These are phyloP conservation scores for Tachina grossa DNA, from an alignment of 2,888 invertebrate species.

Conservation along the genomic window DNA sequence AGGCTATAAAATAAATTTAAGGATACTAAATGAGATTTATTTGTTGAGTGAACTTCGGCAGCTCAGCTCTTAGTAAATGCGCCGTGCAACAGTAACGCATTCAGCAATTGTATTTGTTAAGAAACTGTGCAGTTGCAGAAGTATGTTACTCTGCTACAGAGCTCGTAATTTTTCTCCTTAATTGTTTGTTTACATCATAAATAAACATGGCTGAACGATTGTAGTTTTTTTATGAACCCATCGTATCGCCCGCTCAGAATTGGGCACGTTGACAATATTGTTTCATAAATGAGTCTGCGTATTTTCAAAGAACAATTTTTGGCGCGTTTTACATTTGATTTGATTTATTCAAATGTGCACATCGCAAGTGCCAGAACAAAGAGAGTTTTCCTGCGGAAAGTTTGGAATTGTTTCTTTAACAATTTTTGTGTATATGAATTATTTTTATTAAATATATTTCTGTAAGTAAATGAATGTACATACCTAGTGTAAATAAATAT, in stretches of 20 bases:
- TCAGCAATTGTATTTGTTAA: constrained; percentile 50
- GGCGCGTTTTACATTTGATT: constrained; percentile 73
- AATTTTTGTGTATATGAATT: neutral
- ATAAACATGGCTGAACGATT: constrained; percentile 79
- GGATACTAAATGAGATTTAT: constrained; percentile 70
- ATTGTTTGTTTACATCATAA: constrained; percentile 82
- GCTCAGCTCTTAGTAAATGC: constrained; percentile 27
- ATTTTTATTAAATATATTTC: neutral
- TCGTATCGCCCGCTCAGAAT: constrained; percentile 12
- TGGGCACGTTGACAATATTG: constrained; percentile 32
- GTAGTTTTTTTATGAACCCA: constrained; percentile 16
- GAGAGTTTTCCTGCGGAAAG: constrained; percentile 37
- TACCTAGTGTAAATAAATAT: too few species aligned
- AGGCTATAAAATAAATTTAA: constrained; percentile 72
- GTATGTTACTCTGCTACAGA: constrained; percentile 73
- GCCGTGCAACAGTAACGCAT: constrained; percentile 11
- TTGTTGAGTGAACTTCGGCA: constrained; percentile 67
- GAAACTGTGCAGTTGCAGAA: constrained; percentile 60
- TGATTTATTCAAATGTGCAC: constrained; percentile 50
- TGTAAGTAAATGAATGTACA: too few species aligned
- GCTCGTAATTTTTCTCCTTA: constrained; percentile 80
- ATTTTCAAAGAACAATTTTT: constrained; percentile 70
- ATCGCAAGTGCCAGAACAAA: constrained; percentile 36
- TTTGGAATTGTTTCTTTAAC: constrained; percentile 12
- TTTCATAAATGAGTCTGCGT: constrained; percentile 73